Evolutionary conservation across 1,140 invertebrate species (phyloP).

Genomic region (Chelonus insularis): DNA sequence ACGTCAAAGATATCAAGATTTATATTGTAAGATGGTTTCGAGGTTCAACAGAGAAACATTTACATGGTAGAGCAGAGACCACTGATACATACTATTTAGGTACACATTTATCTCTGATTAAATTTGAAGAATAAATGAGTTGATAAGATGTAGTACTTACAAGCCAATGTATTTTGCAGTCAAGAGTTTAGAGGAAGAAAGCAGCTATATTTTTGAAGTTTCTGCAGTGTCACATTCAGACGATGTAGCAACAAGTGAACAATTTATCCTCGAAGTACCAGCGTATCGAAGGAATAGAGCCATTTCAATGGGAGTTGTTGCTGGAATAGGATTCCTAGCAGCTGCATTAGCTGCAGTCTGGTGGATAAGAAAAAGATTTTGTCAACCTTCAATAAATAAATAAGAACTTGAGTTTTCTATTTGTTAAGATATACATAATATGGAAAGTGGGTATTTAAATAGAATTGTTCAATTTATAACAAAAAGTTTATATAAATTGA

Average conservation of each 20-base stretch:
- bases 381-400: conserved; percentile 47
- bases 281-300: conserved; percentile 66
- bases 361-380: conserved; percentile 63
- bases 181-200: conserved; percentile 67
- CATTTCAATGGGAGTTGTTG: conserved; percentile 65
- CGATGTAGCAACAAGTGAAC: conserved; percentile 62
- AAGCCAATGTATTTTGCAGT: too few relatives aligned
- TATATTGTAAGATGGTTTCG: conserved; percentile 68
- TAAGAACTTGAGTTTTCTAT: conserved; percentile 12
- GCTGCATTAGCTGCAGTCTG: conserved; percentile 63
- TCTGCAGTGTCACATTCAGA: conserved; percentile 63
- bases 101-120: too few relatives aligned
- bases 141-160: too few relatives aligned
- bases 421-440: too few relatives aligned
- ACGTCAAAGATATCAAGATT: conserved; percentile 63
- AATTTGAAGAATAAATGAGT: too few relatives aligned
- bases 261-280: conserved; percentile 64
- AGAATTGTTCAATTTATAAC: background rate
- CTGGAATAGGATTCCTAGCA: conserved; percentile 64
- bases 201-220: conserved; percentile 69
- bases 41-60: conserved; percentile 63
- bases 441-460: background rate
- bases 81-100: conserved; percentile 65
- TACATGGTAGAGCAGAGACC: conserved; percentile 66
- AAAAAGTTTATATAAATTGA: too few relatives aligned